Evolutionary conservation across 1,140 invertebrate species (phyloP), one percentile per base, ranked within the genome.

Genomic region (Oppia nitens): DNA sequence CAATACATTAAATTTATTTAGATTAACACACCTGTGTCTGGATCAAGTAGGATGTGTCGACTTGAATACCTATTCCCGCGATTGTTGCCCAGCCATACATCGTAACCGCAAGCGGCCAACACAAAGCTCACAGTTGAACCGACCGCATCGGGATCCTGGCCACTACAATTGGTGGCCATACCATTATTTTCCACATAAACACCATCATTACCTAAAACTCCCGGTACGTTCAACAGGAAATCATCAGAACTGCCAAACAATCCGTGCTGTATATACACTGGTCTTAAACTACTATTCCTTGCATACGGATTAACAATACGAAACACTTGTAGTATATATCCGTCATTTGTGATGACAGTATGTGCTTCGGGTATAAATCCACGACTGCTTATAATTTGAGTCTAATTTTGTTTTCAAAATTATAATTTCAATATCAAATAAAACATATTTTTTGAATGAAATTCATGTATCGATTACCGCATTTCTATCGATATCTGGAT

Each of bases 311-410:
- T 60, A 6, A 60, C 29, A 2, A 87, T 85, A 47, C 84, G 75
- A 64, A 86, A 83, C 25, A 86, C 51, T 0, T 77, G 79, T 2
- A 87, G 67, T 21, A 85, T 71, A 66, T 83, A 87, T 14, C 82
- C 83, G 66, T 87, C 84, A 47, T 79, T 70, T 0, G 84, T 85
- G 17, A 74, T 65, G 0, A 83, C 72, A 0, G 74, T 64, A 64
- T 85, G 79, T n/a, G 72, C 72, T 69, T 84, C 81, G 0, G 74
- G 75, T 2, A 75, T 76, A 65, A 83, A 86, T 0, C 81, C 83
- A 32, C 65, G 64, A 23, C 53, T 55, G 1, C 52, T 27, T 20
- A 66, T 62, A 3, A 66, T 24, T 59, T 64, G 23, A 23, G 32
- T 60, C 64, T 65, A 24, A 47, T n/a, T n/a, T 40, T 17, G 32